A percentile compares a stretch with the other conserved stretches of the same genome.
Evolutionary conservation across 1,140 invertebrate genomes (phyloP).

Genomic region (Papilio dardanus): DNA sequence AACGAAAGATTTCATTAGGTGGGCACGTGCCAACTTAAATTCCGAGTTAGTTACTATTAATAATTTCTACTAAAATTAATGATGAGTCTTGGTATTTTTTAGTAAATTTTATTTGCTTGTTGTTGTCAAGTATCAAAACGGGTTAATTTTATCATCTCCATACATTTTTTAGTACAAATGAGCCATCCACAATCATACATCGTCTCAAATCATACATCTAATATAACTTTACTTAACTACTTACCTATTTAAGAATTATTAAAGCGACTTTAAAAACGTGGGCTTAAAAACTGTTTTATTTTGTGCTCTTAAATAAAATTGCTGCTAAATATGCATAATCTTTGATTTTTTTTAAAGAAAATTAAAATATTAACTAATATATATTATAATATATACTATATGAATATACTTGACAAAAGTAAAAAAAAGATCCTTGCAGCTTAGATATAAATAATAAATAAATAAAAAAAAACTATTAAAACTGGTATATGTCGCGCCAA

Average conservation of each 20-base stretch:
- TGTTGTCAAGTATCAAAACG: not conserved
- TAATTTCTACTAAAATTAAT: not conserved
- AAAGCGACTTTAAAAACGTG: slow-evolving; percentile 13
- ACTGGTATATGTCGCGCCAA: too few relatives aligned
- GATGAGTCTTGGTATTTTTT: not conserved
- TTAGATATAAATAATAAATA: too few relatives aligned
- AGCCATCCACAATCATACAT: slow-evolving; percentile 3
- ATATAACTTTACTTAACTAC: slow-evolving; percentile 17
- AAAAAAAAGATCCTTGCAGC: too few relatives aligned
- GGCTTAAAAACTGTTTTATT: not conserved
- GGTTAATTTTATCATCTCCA: not conserved
- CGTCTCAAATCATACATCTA: not conserved
- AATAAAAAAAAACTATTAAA: too few relatives aligned
- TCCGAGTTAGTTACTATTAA: not conserved
- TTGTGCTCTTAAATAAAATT: slow-evolving; percentile 24
- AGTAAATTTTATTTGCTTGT: not conserved
- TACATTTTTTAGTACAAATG: not conserved
- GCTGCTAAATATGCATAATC: slow-evolving; percentile 9
- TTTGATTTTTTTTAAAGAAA: not conserved
- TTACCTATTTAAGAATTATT: not conserved
- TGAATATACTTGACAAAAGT: too few relatives aligned
- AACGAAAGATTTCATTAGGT: too few relatives aligned
- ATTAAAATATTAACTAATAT: too few relatives aligned
- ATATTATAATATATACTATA: too few relatives aligned
- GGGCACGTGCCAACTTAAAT: too few relatives aligned